phyloP scores from a whole-genome alignment of 2,888 invertebrate species.

The Leucophenga maculata region DNA sequence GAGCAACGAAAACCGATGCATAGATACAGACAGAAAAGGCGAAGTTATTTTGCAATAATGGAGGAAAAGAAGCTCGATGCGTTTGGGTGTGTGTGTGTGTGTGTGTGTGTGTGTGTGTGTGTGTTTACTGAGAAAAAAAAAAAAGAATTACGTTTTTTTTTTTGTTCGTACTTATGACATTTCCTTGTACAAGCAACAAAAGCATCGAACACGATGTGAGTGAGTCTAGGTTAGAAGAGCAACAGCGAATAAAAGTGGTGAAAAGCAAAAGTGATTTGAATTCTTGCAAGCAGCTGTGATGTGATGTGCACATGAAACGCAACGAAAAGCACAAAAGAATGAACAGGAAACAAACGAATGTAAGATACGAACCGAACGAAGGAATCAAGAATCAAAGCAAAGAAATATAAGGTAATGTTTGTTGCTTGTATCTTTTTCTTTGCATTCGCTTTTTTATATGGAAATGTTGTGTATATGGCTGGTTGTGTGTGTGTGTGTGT shows the following conservation, averaged over 20 bases:
- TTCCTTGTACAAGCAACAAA: slow-evolving; percentile 22
- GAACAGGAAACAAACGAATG: slow-evolving; percentile 36
- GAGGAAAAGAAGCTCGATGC: background rate
- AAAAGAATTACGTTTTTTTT: background rate
- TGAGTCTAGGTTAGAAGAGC: slow-evolving; percentile 51
- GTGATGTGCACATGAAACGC: background rate
- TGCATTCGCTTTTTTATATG: background rate
- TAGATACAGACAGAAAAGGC: too few relatives aligned
- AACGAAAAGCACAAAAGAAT: slow-evolving; percentile 21
- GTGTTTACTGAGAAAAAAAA: too few relatives aligned
- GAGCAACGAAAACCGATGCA: background rate
- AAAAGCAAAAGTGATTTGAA: slow-evolving; percentile 54
- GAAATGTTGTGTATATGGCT: too few relatives aligned
- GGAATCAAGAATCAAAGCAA: slow-evolving; percentile 33
- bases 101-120: background rate
- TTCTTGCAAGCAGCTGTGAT: slow-evolving; percentile 10
- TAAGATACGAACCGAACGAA: slow-evolving; percentile 27
- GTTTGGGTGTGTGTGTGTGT: background rate
- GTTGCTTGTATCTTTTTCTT: background rate
- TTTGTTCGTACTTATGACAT: slow-evolving; percentile 21
- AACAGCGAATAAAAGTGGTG: slow-evolving; percentile 23
- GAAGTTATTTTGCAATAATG: too few relatives aligned
- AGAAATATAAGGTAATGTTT: slow-evolving; percentile 5
- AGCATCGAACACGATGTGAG: slow-evolving; percentile 33
- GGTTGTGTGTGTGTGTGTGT: too few relatives aligned